Evolutionary conservation across 2,797 vertebrate genomes (phyloP).

Genomic region (Sebastolobus altivelis): DNA sequence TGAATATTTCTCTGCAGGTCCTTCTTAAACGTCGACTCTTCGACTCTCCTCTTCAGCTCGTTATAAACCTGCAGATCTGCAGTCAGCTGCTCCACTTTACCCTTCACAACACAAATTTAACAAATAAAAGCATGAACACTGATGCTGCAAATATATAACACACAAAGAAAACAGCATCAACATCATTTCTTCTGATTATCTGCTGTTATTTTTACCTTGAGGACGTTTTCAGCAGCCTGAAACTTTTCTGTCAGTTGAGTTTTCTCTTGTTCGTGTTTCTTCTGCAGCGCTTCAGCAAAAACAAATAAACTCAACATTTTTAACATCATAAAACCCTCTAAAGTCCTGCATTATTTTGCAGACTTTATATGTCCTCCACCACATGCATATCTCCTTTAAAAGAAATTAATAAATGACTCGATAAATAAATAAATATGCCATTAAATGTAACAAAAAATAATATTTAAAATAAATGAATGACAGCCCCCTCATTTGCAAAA

Average conservation of each 20-base stretch:
- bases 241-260: slow-evolving; percentile 74
- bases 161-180: too few relatives aligned
- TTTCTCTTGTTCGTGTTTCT: slow-evolving; percentile 73
- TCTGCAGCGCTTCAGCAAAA: slow-evolving; percentile 60
- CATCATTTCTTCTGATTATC: not conserved
- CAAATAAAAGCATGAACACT: too few relatives aligned
- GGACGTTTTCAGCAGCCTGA: slow-evolving; percentile 70
- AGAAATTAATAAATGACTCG: too few relatives aligned
- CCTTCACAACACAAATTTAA: slow-evolving; percentile 69
- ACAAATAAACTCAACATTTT: not conserved
- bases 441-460: too few relatives aligned
- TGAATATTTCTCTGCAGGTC: slow-evolving; percentile 91
- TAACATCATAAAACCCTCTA: not conserved
- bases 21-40: slow-evolving; percentile 88
- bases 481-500: too few relatives aligned
- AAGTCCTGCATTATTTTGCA: too few relatives aligned
- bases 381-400: not conserved
- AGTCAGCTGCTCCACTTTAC: slow-evolving; percentile 77
- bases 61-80: slow-evolving; percentile 87
- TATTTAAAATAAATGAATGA: too few relatives aligned
- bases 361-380: not conserved
- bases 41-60: slow-evolving; percentile 87
- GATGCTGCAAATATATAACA: not conserved
- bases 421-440: too few relatives aligned
- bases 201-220: slow-evolving; percentile 80